Conservation (phyloP, 2,113 vertebrate genomes). For the Chrysemys picta region DNA sequence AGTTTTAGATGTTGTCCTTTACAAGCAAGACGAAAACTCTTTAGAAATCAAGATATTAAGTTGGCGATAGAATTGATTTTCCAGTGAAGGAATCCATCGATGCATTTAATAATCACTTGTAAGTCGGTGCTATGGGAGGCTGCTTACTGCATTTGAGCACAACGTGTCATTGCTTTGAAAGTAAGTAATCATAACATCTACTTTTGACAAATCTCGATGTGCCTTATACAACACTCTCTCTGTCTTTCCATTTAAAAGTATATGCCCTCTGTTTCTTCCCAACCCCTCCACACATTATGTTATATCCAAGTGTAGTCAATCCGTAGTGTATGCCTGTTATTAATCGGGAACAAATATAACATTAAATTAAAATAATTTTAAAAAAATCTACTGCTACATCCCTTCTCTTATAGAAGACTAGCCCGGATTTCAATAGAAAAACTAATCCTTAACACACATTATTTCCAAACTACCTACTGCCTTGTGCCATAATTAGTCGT, state of each 20-base stretch:
- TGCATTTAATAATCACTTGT: background rate
- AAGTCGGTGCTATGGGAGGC: background rate
- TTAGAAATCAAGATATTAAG: background rate
- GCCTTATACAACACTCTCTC: background rate
- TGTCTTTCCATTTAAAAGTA: constrained; percentile 12
- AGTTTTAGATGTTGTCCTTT: background rate
- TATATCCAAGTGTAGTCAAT: background rate
- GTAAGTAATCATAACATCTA: background rate
- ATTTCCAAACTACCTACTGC: background rate
- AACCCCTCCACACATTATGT: background rate
- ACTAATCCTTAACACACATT: rapidly evolving
- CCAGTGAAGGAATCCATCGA: background rate
- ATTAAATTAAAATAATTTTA: background rate
- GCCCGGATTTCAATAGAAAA: rapidly evolving
- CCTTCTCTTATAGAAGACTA: background rate
- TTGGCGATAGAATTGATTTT: background rate
- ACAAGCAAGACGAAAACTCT: background rate
- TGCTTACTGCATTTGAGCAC: background rate
- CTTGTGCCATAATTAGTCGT: background rate
- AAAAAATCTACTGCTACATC: background rate
- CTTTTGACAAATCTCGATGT: background rate
- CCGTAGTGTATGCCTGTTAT: rapidly evolving
- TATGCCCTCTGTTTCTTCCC: background rate
- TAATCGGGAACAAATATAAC: background rate
- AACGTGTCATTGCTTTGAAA: background rate